Evolutionary conservation across 2,113 vertebrate species (phyloP).

Genomic region (Copsychus sechellarum): DNA sequence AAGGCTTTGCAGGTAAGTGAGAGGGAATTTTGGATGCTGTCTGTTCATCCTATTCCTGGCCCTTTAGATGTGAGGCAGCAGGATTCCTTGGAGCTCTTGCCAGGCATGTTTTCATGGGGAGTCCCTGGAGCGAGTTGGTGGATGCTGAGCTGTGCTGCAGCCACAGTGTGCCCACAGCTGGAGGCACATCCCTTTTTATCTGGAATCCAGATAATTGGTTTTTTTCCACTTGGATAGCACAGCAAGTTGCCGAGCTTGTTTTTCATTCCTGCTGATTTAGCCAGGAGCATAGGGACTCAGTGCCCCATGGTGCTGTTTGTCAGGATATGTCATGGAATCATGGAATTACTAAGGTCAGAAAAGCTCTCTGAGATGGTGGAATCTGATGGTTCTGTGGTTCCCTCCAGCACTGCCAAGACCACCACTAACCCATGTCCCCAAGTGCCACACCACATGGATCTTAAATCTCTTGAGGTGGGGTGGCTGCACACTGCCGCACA

Average conservation of each 20-base stretch:
- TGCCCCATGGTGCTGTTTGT: neutral
- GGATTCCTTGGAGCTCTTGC: neutral
- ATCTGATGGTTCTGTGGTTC: neutral
- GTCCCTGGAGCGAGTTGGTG: neutral
- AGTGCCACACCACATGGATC: neutral
- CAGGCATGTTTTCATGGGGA: neutral
- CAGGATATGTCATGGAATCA: neutral
- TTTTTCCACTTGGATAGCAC: neutral
- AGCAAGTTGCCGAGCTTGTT: neutral
- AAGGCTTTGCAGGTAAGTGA: constrained; percentile 86
- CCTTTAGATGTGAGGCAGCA: neutral
- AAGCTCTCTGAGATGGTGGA: neutral
- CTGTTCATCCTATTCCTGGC: neutral
- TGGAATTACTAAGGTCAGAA: neutral
- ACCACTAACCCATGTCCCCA: neutral
- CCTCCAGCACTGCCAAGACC: neutral
- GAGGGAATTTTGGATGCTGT: neutral
- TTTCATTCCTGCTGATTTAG: neutral
- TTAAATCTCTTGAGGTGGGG: neutral
- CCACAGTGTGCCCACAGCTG: fast-evolving
- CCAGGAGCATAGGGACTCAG: neutral
- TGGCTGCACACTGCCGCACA: neutral
- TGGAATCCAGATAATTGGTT: neutral
- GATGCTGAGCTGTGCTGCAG: fast-evolving
- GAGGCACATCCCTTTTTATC: neutral